Evolutionary conservation across 2,113 vertebrate genomes (phyloP), one percentile per base, ranked within the genome.

Genomic region (Chloropsis hardwickii): DNA sequence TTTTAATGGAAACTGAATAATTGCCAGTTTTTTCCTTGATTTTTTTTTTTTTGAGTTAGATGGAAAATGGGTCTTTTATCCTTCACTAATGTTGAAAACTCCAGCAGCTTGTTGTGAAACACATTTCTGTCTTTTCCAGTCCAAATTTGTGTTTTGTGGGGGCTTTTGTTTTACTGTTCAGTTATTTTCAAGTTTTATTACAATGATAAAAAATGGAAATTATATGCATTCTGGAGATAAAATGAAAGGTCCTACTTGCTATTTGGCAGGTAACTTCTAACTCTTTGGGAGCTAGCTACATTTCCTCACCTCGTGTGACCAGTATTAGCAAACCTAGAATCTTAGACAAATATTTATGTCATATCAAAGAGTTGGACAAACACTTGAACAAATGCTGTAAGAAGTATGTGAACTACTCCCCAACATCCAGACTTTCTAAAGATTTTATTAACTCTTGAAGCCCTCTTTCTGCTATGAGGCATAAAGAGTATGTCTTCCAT

Each of bases 281-380:
- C 7, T 78, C 11, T 72, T 82, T 3, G 1, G 37, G 27, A 83
- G 4, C 10, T 69, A 81, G 9, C 8, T 72, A 9, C 4, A 57
- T 77, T 53, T 94, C 27, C 7, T 66, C 28, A 50, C 35, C 8
- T 66, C 73, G 6, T 65, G 29, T 44, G 24, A 65, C 21, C 28
- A 31, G 12, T 11, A 51, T n/a, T n/a, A n/a, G n/a, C n/a, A n/a
- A 80, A 88, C 5, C 14, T 65, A 31, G 28, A 65, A 60, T 14
- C 2, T 73, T 53, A 73, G 1, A 3, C 3, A 69, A 94, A 72
- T 11, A 48, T n/a, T n/a, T 65, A 12, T 0, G 0, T 60, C 35
- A 11, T 62, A 14, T 21, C 48, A 82, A 78, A 35, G 39, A 4
- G 58, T 60, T 86, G 37, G 25, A 14, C 24, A 91, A 54, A 67